phyloP scores from a whole-genome alignment of 2,888 invertebrate genomes.

The Dynastes hyllus region DNA sequence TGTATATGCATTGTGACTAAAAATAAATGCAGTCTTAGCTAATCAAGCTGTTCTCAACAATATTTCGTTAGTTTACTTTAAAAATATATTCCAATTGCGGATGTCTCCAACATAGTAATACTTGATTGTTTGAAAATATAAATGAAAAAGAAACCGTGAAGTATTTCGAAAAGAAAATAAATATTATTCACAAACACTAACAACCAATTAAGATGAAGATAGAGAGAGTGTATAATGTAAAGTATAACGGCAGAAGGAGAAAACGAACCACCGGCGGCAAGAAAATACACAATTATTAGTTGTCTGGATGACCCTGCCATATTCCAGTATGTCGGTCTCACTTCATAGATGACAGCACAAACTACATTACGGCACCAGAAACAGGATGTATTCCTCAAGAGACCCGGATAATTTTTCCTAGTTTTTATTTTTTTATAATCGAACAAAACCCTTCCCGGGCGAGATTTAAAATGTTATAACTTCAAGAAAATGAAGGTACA shows the following conservation, averaged over 20 bases:
- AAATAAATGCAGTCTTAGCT: too few species aligned
- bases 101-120: too few species aligned
- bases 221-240: not conserved
- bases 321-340: conserved; percentile 37
- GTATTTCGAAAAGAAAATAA: not conserved
- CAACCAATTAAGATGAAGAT: conserved; percentile 20
- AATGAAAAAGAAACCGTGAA: not conserved
- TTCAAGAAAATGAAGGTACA: too few species aligned
- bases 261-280: not conserved
- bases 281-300: conserved; percentile 13
- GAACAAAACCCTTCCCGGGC: too few species aligned
- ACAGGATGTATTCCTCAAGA: conserved; percentile 62
- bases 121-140: not conserved
- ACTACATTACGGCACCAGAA: conserved; percentile 62
- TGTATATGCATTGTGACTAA: too few species aligned
- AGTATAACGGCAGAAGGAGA: not conserved
- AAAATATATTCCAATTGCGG: too few species aligned
- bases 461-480: not conserved
- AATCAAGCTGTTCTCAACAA: too few species aligned
- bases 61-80: too few species aligned
- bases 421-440: too few species aligned
- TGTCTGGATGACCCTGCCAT: conserved; percentile 5
- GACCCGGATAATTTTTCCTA: conserved; percentile 62
- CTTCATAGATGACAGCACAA: conserved; percentile 55
- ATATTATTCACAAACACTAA: not conserved